These are phyloP conservation scores for Asbolus verrucosus DNA, from an alignment of 1,140 invertebrate species.

Conservation along the genomic window DNA sequence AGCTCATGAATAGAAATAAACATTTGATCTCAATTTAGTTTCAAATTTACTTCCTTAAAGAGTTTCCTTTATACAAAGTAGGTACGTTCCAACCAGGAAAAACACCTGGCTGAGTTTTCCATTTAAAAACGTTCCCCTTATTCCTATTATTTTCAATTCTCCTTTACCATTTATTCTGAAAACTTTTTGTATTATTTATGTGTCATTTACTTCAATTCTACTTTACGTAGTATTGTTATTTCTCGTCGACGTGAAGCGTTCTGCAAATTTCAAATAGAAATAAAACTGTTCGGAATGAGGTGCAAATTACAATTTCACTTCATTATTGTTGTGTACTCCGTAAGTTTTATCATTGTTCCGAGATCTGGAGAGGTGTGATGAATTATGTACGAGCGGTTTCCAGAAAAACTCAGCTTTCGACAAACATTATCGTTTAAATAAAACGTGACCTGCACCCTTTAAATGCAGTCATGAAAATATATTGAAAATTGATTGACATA, in stretches of 20 bases:
- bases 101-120: slow-evolving; percentile 40
- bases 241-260: neutral
- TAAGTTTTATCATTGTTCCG: slow-evolving; percentile 29
- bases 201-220: slow-evolving; percentile 53
- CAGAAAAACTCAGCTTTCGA: neutral
- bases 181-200: slow-evolving; percentile 55
- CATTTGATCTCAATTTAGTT: slow-evolving; percentile 38
- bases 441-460: slow-evolving; percentile 40
- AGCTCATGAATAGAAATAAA: slow-evolving; percentile 38
- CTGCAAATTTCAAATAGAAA: neutral
- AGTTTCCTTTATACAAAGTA: slow-evolving; percentile 40
- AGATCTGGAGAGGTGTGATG: slow-evolving; percentile 13
- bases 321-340: slow-evolving; percentile 15
- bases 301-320: slow-evolving; percentile 22
- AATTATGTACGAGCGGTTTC: slow-evolving; percentile 27
- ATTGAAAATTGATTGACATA: slow-evolving; percentile 42
- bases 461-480: slow-evolving; percentile 25
- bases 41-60: slow-evolving; percentile 39
- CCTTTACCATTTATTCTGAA: slow-evolving; percentile 51
- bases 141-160: slow-evolving; percentile 54
- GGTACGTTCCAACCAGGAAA: slow-evolving; percentile 21
- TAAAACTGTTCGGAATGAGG: slow-evolving; percentile 4
- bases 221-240: slow-evolving; percentile 13
- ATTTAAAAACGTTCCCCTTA: slow-evolving; percentile 42
- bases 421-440: slow-evolving; percentile 23